Evolutionary conservation across 2,888 invertebrate genomes (phyloP).

Genomic region (Acronicta alni): DNA sequence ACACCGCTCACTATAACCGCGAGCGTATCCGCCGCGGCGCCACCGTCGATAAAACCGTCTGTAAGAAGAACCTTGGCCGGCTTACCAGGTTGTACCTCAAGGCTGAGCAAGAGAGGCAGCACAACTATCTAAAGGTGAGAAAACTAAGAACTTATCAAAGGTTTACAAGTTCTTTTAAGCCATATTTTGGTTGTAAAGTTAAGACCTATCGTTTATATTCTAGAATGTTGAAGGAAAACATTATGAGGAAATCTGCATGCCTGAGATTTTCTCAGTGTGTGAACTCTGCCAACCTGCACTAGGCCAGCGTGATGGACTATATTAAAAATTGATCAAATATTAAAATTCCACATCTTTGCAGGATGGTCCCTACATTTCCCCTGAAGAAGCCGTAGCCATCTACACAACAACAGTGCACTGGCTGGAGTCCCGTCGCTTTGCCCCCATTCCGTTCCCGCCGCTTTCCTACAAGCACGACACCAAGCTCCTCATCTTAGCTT

Average conservation of each 20-base stretch:
- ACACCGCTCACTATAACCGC: conserved; percentile 99
- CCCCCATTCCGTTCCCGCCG: conserved; percentile 99
- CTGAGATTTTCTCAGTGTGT: no score
- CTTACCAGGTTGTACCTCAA: conserved; percentile 98
- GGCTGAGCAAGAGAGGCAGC: conserved; percentile 99
- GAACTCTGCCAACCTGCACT: no score
- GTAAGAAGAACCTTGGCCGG: conserved; percentile 99
- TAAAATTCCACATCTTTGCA: conserved; percentile 57
- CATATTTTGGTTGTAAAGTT: neutral
- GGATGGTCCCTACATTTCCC: conserved; percentile 99
- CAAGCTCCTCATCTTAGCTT: conserved; percentile 98
- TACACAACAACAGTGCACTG: conserved; percentile 99
- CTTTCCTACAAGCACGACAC: conserved; percentile 99
- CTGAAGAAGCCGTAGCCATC: conserved; percentile 99
- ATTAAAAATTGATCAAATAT: no score
- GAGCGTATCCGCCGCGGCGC: conserved; percentile 99
- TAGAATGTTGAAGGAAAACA: no score
- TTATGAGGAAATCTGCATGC: no score
- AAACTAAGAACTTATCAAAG: neutral
- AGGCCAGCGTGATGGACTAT: no score
- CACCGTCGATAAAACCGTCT: conserved; percentile 99
- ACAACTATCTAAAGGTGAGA: conserved; percentile 97
- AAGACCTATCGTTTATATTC: no score
- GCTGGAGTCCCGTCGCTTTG: conserved; percentile 99
- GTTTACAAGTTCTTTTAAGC: neutral